Percentiles rank a stretch among this genome's conserved stretches.
Evolutionary conservation across 2,888 invertebrate species (phyloP).

Genomic region (Parasteatoda lunata): DNA sequence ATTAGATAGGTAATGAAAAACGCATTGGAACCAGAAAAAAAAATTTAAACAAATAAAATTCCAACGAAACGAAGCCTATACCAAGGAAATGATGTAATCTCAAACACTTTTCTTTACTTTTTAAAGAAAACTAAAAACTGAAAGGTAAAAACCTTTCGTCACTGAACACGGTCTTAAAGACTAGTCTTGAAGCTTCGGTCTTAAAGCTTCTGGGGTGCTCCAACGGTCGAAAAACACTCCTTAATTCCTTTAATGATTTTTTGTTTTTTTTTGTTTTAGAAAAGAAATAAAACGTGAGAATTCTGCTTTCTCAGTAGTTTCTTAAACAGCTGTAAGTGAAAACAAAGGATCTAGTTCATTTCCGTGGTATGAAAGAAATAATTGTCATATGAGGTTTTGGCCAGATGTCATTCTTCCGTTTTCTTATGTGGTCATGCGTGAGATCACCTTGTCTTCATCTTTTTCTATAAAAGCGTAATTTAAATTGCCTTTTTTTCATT

Average conservation of each 20-base stretch:
- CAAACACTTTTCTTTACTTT: background rate
- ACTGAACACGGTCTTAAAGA: background rate
- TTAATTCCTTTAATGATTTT: constrained; percentile 6
- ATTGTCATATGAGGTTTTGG: constrained; percentile 13
- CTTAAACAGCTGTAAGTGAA: constrained; percentile 18
- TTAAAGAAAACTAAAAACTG: too few species aligned
- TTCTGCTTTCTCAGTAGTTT: constrained; percentile 41
- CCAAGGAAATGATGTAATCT: too few species aligned
- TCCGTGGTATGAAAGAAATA: background rate
- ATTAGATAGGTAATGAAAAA: too few species aligned
- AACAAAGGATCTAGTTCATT: constrained; percentile 20
- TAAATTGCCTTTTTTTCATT: too few species aligned
- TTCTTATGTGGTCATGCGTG: background rate
- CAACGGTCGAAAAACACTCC: background rate
- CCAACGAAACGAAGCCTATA: too few species aligned
- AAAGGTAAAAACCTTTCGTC: background rate
- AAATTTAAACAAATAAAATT: too few species aligned
- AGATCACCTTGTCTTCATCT: too few species aligned
- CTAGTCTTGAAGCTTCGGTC: constrained; percentile 20
- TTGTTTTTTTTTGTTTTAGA: constrained; percentile 38
- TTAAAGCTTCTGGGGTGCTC: constrained; percentile 26
- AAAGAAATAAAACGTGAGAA: constrained; percentile 23
- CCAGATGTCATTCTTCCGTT: constrained; percentile 7
- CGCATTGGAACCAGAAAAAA: too few species aligned
- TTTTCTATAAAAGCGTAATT: too few species aligned